These are phyloP conservation scores for Rhinogobio ventralis DNA, from an alignment of 2,797 vertebrate species.

Conservation along the genomic window DNA sequence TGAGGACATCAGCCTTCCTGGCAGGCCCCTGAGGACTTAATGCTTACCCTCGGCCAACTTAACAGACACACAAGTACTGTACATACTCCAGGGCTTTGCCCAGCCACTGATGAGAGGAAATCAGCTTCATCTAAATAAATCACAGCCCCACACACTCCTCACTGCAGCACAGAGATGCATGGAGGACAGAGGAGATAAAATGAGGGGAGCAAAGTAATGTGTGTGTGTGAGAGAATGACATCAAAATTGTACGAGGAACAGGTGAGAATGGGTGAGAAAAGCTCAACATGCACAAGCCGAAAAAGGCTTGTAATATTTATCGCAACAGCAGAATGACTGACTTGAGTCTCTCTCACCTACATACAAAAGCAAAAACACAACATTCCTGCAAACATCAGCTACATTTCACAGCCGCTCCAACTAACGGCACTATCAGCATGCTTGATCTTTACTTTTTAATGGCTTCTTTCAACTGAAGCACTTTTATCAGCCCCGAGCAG, in stretches of 20 bases:
- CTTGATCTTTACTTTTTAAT: conserved; percentile 38
- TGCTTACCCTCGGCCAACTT: not conserved
- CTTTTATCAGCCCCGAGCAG: conserved; percentile 31
- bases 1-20: not conserved
- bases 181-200: conserved; percentile 21
- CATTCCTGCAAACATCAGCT: conserved; percentile 40
- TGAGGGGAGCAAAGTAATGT: not conserved
- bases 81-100: conserved; percentile 37
- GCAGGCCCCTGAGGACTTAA: not conserved
- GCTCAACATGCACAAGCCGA: not conserved
- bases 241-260: not conserved
- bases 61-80: conserved; percentile 21
- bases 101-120: conserved; percentile 42
- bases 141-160: conserved; percentile 32
- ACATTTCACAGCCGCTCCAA: conserved; percentile 16
- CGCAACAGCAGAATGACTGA: not conserved
- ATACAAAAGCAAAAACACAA: conserved; percentile 27
- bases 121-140: conserved; percentile 50
- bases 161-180: conserved; percentile 2
- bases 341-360: not conserved
- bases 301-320: conserved; percentile 31
- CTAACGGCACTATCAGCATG: conserved; percentile 4
- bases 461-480: conserved; percentile 14
- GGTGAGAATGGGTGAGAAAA: conserved; percentile 21
- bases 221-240: not conserved